These are phyloP conservation scores for Philaethria dido DNA, from an alignment of 2,888 invertebrate species.

Conservation along the genomic window DNA sequence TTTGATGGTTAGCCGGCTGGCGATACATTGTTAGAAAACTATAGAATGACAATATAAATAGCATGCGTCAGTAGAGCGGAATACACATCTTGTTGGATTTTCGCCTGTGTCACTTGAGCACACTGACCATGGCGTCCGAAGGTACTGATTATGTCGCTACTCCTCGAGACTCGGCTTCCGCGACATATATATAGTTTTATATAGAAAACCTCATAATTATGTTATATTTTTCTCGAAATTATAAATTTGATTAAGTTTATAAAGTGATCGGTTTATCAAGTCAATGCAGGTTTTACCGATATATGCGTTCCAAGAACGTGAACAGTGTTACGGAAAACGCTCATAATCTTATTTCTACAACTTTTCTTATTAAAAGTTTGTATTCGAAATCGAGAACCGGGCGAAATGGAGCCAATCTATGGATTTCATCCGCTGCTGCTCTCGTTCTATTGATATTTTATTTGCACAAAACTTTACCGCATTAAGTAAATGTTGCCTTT, in stretches of 20 bases:
- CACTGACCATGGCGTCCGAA: too few species aligned
- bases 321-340: conserved; percentile 48
- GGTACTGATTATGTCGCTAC: too few species aligned
- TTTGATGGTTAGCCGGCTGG: too few species aligned
- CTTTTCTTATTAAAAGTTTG: conserved; percentile 78
- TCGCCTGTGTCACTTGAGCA: too few species aligned
- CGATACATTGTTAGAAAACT: too few species aligned
- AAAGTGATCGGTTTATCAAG: conserved; percentile 4
- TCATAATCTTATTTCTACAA: conserved; percentile 63
- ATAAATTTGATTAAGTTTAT: not conserved
- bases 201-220: too few species aligned
- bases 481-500: not conserved
- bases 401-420: conserved; percentile 53
- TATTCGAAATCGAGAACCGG: conserved; percentile 56
- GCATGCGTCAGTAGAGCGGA: too few species aligned
- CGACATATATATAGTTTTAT: too few species aligned
- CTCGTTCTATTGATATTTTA: conserved; percentile 52
- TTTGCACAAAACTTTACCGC: conserved; percentile 40
- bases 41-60: too few species aligned
- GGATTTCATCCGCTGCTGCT: conserved; percentile 59
- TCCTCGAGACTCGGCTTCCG: too few species aligned
- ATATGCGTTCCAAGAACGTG: conserved; percentile 26
- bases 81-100: too few species aligned
- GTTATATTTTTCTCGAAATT: not conserved
- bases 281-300: conserved; percentile 4